These are phyloP conservation scores for Dipodomys stephensi DNA, from an alignment of 2,113 vertebrate genomes.

Conservation along the genomic window DNA sequence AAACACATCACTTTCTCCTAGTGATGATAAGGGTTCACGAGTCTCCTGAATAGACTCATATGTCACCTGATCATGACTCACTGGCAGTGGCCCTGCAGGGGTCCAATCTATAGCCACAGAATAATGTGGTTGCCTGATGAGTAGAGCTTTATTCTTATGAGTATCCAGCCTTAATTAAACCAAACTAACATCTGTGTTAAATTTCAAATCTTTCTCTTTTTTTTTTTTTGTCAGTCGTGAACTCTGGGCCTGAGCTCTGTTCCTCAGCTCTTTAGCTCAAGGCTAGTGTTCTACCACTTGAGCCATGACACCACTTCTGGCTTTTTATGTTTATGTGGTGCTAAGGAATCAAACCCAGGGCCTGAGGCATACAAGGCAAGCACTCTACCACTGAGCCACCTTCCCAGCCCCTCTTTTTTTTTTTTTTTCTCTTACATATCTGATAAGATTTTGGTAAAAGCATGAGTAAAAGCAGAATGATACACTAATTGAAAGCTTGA, in stretches of 20 bases:
- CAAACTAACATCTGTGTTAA: neutral
- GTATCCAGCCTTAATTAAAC: neutral
- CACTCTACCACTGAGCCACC: too few relatives aligned
- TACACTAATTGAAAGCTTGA: neutral
- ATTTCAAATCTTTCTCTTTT: neutral
- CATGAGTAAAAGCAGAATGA: neutral
- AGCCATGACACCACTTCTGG: too few relatives aligned
- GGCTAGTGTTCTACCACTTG: too few relatives aligned
- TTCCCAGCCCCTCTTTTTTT: neutral
- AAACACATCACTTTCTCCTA: conserved; percentile 8
- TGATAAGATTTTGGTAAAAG: conserved; percentile 17
- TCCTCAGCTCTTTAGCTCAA: too few relatives aligned
- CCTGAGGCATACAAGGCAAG: too few relatives aligned
- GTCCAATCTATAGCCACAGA: neutral
- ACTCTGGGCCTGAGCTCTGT: too few relatives aligned
- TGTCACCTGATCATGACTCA: neutral
- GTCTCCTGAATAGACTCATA: neutral
- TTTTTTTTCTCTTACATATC: neutral
- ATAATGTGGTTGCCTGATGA: neutral
- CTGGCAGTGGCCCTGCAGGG: neutral
- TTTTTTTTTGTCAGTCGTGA: neutral
- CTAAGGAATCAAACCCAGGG: too few relatives aligned
- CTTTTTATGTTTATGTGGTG: too few relatives aligned
- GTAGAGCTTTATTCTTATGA: neutral
- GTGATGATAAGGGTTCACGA: neutral